Evolutionary conservation across 2,113 vertebrate species (phyloP).

Genomic region (Falco punctatus): DNA sequence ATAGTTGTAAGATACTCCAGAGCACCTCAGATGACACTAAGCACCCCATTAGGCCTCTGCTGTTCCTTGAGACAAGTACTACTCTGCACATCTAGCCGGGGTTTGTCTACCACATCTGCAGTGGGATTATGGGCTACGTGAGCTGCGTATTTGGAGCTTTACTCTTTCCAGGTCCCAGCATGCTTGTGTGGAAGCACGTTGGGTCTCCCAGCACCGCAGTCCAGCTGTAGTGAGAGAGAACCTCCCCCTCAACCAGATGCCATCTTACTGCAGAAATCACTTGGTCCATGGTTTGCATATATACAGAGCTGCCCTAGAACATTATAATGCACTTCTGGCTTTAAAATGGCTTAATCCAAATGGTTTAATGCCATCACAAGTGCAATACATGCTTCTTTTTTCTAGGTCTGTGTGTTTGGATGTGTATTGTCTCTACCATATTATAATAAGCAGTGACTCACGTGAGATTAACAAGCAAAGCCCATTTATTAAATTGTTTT

Average conservation of each 20-base stretch:
- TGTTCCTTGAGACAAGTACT: not conserved
- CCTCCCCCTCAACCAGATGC: not conserved
- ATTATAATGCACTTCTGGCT: not conserved
- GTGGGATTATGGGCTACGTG: not conserved
- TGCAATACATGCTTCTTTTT: not conserved
- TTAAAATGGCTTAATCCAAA: not conserved
- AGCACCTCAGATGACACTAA: not conserved
- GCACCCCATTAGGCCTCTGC: not conserved
- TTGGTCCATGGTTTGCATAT: not conserved
- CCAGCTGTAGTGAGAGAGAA: not conserved
- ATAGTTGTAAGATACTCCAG: not conserved
- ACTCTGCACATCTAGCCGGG: not conserved
- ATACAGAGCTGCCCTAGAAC: not conserved
- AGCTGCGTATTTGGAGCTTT: not conserved
- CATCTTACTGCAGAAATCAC: not conserved
- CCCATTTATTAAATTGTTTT: conserved; percentile 57
- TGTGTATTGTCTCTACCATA: not conserved
- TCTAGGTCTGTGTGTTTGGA: not conserved
- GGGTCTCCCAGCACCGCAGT: not conserved
- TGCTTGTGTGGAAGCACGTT: not conserved
- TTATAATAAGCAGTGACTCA: not conserved
- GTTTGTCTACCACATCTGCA: not conserved
- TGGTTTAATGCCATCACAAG: not conserved
- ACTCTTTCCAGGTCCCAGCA: not conserved
- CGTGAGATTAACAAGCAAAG: conserved; percentile 43